phyloP scores from a whole-genome alignment of 2,888 invertebrate genomes.

The Calameuta filiformis region DNA sequence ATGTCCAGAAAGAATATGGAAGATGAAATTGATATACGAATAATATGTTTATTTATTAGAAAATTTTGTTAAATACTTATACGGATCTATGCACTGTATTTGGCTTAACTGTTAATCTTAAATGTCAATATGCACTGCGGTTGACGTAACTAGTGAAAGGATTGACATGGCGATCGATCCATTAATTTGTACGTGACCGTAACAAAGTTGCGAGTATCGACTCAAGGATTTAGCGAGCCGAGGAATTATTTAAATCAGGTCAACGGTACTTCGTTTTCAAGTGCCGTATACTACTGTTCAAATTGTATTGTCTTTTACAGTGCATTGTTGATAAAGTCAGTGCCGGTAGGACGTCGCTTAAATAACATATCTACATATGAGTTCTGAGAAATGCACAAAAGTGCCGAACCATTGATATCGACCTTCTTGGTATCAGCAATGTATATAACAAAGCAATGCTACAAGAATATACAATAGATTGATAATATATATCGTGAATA shows the following conservation, averaged over 20 bases:
- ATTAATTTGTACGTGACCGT: neutral
- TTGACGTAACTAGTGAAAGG: neutral
- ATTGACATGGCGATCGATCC: neutral
- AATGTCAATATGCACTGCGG: neutral
- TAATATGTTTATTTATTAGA: neutral
- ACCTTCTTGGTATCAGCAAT: neutral
- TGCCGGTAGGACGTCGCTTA: neutral
- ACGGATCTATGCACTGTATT: neutral
- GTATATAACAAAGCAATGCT: neutral
- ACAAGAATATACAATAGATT: neutral
- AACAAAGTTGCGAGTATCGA: neutral
- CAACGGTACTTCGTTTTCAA: neutral
- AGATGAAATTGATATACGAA: neutral
- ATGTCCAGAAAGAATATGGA: neutral
- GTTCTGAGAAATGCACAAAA: neutral
- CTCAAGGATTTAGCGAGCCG: neutral
- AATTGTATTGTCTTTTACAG: neutral
- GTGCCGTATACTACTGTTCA: neutral
- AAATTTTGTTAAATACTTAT: neutral
- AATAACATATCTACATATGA: neutral
- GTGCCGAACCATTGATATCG: neutral
- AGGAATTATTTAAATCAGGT: neutral
- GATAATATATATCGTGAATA: constrained; percentile 2
- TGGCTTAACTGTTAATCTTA: neutral
- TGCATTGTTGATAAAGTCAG: neutral